Evolutionary conservation across 2,888 invertebrate species (phyloP).

Genomic region (Platycnemis pennipes): DNA sequence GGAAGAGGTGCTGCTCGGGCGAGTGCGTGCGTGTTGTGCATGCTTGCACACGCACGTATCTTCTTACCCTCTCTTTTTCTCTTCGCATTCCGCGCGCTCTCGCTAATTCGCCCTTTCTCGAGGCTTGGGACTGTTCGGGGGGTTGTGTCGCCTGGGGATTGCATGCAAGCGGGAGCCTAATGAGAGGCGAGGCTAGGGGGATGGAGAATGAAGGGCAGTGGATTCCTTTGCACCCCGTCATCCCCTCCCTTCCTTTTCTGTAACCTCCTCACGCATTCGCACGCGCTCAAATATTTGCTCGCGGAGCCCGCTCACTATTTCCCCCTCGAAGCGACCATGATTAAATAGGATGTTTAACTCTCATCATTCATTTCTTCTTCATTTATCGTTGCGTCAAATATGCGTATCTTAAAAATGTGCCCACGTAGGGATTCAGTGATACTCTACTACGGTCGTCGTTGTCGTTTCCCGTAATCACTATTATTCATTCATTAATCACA

Average conservation of each 20-base stretch:
- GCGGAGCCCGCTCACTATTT: neutral
- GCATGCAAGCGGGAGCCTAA: neutral
- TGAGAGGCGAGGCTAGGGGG: neutral
- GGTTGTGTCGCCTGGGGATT: neutral
- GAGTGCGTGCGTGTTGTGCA: neutral
- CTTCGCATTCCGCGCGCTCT: neutral
- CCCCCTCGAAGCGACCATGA: neutral
- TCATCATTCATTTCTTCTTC: neutral
- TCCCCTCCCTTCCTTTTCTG: neutral
- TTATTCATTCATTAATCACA: too few relatives aligned
- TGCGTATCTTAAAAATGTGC: neutral
- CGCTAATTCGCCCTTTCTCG: neutral
- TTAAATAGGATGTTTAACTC: neutral
- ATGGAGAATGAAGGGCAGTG: neutral
- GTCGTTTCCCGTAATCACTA: too few relatives aligned
- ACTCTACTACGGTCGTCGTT: neutral
- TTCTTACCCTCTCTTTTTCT: neutral
- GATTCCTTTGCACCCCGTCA: neutral
- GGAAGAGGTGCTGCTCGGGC: neutral
- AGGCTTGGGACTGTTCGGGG: neutral
- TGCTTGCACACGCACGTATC: neutral
- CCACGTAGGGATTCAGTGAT: neutral
- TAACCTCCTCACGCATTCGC: neutral
- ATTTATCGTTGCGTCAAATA: neutral
- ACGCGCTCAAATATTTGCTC: constrained; percentile 9